phyloP scores from a whole-genome alignment of 2,888 invertebrate genomes.

The Nudaria mundana region DNA sequence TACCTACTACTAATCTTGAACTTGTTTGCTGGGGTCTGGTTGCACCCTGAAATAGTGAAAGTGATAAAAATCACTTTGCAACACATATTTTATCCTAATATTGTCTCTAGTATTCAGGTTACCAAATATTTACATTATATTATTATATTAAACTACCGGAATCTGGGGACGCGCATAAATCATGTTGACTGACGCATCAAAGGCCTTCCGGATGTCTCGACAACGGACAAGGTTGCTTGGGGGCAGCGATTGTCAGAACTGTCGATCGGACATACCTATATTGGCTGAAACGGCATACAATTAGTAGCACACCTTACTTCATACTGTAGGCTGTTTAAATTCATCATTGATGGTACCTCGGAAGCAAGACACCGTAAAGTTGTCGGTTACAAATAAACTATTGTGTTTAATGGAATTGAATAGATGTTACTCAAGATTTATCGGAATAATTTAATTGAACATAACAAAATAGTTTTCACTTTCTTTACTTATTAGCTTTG shows the following conservation, averaged over 20 bases:
- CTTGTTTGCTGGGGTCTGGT: too few species aligned
- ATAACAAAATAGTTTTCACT: too few species aligned
- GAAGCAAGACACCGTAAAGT: slow-evolving; percentile 17
- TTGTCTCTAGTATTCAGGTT: too few species aligned
- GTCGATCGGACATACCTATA: slow-evolving; percentile 6
- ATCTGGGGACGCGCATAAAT: slow-evolving; percentile 37
- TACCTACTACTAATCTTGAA: too few species aligned
- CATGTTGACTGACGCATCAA: slow-evolving; percentile 46
- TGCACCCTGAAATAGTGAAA: too few species aligned
- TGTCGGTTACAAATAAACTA: slow-evolving; percentile 18
- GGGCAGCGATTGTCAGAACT: slow-evolving; percentile 17
- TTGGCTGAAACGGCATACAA: slow-evolving; percentile 9
- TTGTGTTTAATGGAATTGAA: too few species aligned
- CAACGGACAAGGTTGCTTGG: slow-evolving; percentile 40
- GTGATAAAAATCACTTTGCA: too few species aligned
- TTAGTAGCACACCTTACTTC: slow-evolving; percentile 8
- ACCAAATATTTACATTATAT: too few species aligned
- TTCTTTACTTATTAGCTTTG: too few species aligned
- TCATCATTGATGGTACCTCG: slow-evolving; percentile 13
- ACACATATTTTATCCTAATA: too few species aligned
- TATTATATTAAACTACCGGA: slow-evolving; percentile 18
- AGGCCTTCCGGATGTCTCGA: slow-evolving; percentile 27
- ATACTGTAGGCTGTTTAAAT: slow-evolving; percentile 17
- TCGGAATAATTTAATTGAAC: too few species aligned
- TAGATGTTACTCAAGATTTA: too few species aligned